Conservation (phyloP, 2,888 invertebrate species). For the Papilio gigon region DNA sequence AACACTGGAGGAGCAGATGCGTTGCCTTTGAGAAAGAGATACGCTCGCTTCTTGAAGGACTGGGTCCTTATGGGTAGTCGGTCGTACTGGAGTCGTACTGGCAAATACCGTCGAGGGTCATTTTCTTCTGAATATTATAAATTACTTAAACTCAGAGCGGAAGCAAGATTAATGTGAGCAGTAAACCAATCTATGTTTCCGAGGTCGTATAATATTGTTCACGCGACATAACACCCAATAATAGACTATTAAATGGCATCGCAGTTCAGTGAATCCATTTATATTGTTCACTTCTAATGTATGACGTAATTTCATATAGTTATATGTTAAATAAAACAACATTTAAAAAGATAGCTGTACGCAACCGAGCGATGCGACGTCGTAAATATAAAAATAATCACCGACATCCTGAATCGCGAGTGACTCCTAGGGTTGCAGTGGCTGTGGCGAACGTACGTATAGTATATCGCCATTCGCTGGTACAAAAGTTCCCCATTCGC, state of each 20-base stretch:
- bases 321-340: too few relatives aligned
- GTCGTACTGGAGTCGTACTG: too few relatives aligned
- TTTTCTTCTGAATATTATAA: too few relatives aligned
- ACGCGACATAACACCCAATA: not conserved
- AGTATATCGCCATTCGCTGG: conserved; percentile 21
- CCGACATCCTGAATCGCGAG: conserved; percentile 26
- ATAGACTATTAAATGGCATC: not conserved
- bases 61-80: too few relatives aligned
- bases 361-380: not conserved
- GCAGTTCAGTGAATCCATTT: not conserved
- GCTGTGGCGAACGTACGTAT: conserved; percentile 37
- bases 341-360: conserved; percentile 3
- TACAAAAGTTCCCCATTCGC: not conserved
- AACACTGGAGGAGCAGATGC: too few relatives aligned
- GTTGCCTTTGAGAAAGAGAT: too few relatives aligned
- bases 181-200: not conserved
- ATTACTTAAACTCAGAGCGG: not conserved
- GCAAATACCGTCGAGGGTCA: too few relatives aligned
- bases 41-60: too few relatives aligned
- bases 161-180: not conserved
- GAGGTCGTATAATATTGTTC: not conserved
- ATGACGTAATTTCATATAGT: too few relatives aligned
- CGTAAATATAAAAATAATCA: conserved; percentile 26
- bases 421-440: conserved; percentile 42
- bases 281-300: too few relatives aligned